A percentile compares a stretch with the other conserved stretches of the same genome.
Conservation (phyloP, 2,113 vertebrate species). For the Lophotis ruficrista region DNA sequence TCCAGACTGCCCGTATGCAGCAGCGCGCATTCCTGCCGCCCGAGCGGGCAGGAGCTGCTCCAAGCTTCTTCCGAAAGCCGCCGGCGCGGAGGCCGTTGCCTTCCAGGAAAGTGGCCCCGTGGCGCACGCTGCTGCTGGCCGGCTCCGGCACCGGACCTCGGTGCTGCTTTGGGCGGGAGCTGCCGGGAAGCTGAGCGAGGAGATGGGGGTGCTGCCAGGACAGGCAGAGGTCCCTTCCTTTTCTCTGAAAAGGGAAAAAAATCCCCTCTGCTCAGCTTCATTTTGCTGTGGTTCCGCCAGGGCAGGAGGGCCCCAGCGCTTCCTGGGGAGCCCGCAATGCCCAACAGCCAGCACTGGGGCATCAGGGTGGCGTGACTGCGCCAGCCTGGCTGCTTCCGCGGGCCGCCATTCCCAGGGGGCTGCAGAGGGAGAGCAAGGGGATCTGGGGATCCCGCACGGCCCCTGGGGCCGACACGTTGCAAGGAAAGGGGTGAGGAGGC, state of each 20-base stretch:
- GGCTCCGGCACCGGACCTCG: neutral
- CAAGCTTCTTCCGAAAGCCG: neutral
- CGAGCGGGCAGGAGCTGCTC: neutral
- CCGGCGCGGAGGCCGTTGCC: neutral
- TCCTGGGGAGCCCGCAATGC: neutral
- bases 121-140: neutral
- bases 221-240: neutral
- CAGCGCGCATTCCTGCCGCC: neutral
- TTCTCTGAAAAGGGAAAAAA: neutral
- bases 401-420: too few relatives aligned
- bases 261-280: accelerated
- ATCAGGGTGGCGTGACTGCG: too few relatives aligned
- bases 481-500: neutral
- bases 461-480: too few relatives aligned
- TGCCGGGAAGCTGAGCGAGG: neutral
- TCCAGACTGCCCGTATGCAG: neutral
- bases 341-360: accelerated
- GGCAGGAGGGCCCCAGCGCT: accelerated
- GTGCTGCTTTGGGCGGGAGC: neutral
- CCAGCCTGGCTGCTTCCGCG: too few relatives aligned
- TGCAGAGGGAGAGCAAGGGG: too few relatives aligned
- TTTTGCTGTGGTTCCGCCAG: accelerated
- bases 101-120: neutral
- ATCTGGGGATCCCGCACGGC: neutral
- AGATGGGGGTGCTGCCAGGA: neutral